Evolutionary conservation across 2,797 vertebrate genomes (phyloP).

Genomic region (Lutjanus campechanus): DNA sequence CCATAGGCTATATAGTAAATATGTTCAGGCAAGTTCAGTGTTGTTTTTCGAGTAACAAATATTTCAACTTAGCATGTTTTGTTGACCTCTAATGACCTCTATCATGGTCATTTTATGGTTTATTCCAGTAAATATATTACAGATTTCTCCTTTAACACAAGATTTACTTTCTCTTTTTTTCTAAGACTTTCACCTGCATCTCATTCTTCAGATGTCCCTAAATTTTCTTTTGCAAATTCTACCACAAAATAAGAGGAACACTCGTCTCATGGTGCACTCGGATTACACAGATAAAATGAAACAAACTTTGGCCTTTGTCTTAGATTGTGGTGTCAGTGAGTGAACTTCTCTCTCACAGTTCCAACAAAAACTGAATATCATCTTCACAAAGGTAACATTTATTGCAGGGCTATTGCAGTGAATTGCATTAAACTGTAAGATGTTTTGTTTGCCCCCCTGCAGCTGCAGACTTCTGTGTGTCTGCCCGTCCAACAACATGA

Average conservation of each 20-base stretch:
- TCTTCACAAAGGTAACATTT: constrained; percentile 22
- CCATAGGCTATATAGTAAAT: too few relatives aligned
- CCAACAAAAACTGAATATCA: background rate
- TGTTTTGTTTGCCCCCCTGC: constrained; percentile 26
- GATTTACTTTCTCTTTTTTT: background rate
- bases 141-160: too few relatives aligned
- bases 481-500: background rate
- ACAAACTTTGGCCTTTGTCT: background rate
- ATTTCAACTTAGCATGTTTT: too few relatives aligned
- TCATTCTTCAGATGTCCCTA: background rate
- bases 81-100: too few relatives aligned
- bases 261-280: background rate
- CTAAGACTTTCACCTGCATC: background rate
- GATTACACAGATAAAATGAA: background rate
- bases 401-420: constrained; percentile 40
- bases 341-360: background rate
- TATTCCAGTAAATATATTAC: too few relatives aligned
- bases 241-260: background rate
- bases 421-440: constrained; percentile 42
- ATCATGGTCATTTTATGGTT: too few relatives aligned
- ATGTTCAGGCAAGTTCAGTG: too few relatives aligned
- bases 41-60: too few relatives aligned
- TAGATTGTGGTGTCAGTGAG: background rate
- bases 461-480: constrained; percentile 18
- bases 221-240: background rate